Percentiles rank a stretch among this genome's conserved stretches.
Evolutionary conservation across 2,113 vertebrate genomes (phyloP).

Genomic region (Etia nguti): DNA sequence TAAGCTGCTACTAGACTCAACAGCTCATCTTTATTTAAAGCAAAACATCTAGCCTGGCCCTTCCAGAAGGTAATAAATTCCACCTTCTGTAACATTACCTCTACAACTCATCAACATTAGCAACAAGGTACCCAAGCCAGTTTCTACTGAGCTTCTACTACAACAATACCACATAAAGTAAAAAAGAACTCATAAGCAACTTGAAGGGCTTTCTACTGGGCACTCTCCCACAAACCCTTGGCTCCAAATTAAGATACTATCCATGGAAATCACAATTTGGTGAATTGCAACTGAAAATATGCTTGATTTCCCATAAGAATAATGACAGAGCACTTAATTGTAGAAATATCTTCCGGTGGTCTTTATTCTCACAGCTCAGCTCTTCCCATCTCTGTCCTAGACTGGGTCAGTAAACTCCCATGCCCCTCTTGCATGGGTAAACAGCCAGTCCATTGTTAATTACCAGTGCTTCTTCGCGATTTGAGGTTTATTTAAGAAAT

Average conservation of each 20-base stretch:
- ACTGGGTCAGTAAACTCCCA: background rate
- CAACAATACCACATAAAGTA: background rate
- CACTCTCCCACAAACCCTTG: background rate
- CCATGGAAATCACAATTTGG: background rate
- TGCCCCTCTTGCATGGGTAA: background rate
- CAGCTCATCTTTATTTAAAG: background rate
- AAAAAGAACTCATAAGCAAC: background rate
- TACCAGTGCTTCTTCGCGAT: background rate
- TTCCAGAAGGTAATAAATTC: background rate
- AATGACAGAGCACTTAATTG: background rate
- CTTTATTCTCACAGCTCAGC: no score
- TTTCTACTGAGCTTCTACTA: background rate
- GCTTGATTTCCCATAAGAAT: background rate
- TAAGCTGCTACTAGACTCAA: background rate
- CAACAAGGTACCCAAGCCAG: rapidly evolving
- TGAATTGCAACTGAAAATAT: background rate
- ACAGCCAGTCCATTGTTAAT: background rate
- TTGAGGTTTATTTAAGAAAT: background rate
- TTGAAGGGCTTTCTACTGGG: background rate
- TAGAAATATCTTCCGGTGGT: no score
- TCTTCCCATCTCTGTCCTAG: background rate
- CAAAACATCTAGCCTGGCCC: background rate
- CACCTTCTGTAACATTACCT: background rate
- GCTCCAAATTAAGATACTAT: background rate
- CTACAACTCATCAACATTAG: background rate